Evolutionary conservation across 2,888 invertebrate species (phyloP).

Genomic region (Entomobrya multifasciata): DNA sequence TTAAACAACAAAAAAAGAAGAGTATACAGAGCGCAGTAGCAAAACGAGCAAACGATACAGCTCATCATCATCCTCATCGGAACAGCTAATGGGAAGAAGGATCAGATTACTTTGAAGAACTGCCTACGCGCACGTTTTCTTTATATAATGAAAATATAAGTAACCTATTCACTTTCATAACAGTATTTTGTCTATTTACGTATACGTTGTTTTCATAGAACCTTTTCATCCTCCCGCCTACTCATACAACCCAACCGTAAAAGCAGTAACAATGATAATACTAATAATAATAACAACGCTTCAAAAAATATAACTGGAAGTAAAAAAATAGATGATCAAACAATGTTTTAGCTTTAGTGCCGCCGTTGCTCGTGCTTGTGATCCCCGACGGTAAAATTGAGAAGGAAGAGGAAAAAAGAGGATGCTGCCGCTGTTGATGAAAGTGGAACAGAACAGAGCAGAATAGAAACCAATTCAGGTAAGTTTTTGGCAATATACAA

Average conservation of each 20-base stretch:
- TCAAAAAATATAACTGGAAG: not conserved
- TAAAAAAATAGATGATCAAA: conserved; percentile 33
- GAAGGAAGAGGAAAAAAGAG: not conserved
- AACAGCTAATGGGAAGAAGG: conserved; percentile 24
- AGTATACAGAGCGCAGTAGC: too few species aligned
- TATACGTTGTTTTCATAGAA: too few species aligned
- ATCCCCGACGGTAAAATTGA: conserved; percentile 6
- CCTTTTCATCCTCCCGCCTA: too few species aligned
- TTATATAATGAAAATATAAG: too few species aligned
- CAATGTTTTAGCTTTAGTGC: too few species aligned
- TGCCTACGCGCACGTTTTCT: conserved; percentile 5
- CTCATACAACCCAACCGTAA: too few species aligned
- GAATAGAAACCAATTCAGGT: conserved; percentile 33
- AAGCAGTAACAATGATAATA: conserved; percentile 6
- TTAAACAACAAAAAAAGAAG: not conserved
- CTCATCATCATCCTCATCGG: conserved; percentile 1
- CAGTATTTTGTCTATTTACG: too few species aligned
- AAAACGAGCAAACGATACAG: not conserved
- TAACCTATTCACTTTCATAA: not conserved
- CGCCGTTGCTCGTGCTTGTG: too few species aligned
- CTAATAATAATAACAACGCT: not conserved
- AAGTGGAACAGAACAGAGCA: conserved; percentile 38
- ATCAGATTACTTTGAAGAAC: too few species aligned
- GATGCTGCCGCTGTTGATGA: conserved; percentile 9
- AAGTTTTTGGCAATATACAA: too few species aligned